A percentile compares a stretch with the other conserved stretches of the same genome.
phyloP scores from a whole-genome alignment of 2,797 vertebrate genomes.

The Heliangelus exortis region DNA sequence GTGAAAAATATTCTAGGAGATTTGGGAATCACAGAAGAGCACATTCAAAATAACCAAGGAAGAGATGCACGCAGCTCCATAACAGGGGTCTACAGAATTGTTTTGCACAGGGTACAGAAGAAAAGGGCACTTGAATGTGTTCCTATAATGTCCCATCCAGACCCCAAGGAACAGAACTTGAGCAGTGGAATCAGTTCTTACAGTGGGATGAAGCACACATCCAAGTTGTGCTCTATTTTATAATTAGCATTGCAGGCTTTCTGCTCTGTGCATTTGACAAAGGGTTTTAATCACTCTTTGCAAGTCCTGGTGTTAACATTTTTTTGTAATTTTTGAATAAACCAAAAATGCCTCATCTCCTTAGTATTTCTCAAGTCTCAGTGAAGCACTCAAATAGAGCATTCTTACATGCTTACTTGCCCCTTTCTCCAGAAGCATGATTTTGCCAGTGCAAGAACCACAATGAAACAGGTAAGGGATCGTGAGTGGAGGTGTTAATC shows the following conservation, averaged over 20 bases:
- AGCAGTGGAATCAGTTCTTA: slow-evolving; percentile 85
- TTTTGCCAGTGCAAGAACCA: neutral
- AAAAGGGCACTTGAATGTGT: slow-evolving; percentile 84
- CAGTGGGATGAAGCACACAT: slow-evolving; percentile 88
- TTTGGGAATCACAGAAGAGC: slow-evolving; percentile 90
- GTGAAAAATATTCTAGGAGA: slow-evolving; percentile 85
- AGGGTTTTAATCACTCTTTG: slow-evolving; percentile 50
- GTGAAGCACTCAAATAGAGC: neutral
- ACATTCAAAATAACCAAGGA: slow-evolving; percentile 91
- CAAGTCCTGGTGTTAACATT: neutral
- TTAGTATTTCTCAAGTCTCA: neutral
- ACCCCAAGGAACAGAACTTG: slow-evolving; percentile 63
- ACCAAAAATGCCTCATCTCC: slow-evolving; percentile 56
- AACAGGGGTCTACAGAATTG: slow-evolving; percentile 92
- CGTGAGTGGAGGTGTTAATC: neutral
- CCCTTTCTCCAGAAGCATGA: neutral
- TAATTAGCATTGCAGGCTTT: slow-evolving; percentile 73
- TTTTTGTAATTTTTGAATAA: slow-evolving; percentile 80
- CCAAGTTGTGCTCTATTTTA: slow-evolving; percentile 96
- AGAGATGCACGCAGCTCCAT: slow-evolving; percentile 90
- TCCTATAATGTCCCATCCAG: slow-evolving; percentile 79
- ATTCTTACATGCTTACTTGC: neutral
- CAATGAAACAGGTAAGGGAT: neutral
- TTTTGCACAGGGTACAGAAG: slow-evolving; percentile 90
- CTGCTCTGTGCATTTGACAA: neutral